Conservation (phyloP, 1,140 invertebrate genomes). For the Aethina tumida region DNA sequence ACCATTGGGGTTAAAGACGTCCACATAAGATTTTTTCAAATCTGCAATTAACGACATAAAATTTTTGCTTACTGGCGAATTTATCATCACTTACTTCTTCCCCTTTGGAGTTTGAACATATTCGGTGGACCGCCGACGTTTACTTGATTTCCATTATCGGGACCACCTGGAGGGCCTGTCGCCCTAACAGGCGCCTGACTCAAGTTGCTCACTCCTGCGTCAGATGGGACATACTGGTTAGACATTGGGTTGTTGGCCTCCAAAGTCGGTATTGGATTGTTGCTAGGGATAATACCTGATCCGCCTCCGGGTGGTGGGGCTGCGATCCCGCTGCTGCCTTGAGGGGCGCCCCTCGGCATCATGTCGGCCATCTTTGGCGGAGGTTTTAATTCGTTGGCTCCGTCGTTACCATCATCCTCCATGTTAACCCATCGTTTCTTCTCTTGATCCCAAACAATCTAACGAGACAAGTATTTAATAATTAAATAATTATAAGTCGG, state of each 20-base stretch:
- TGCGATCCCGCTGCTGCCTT: no score
- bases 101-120: constrained; percentile 68
- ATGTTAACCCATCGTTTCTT: constrained; percentile 79
- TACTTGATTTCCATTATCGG: constrained; percentile 24
- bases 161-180: constrained; percentile 16
- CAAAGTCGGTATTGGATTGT: constrained; percentile 5
- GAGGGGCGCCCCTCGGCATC: constrained; percentile 26
- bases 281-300: no score
- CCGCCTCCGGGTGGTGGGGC: constrained; percentile 11
- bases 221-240: constrained; percentile 4
- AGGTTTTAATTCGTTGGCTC: constrained; percentile 52
- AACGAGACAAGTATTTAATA: constrained; percentile 15
- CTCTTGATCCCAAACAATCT: constrained; percentile 87
- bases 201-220: constrained; percentile 4
- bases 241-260: neutral
- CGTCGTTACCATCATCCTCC: constrained; percentile 56
- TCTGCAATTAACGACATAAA: constrained; percentile 39
- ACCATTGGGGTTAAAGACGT: constrained; percentile 69
- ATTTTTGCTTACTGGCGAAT: constrained; percentile 2
- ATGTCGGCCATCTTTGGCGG: constrained; percentile 63
- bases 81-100: constrained; percentile 48
- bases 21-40: constrained; percentile 71
- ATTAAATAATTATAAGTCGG: constrained; percentile 8
- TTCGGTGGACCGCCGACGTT: constrained; percentile 41
- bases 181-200: constrained; percentile 7